A percentile compares a stretch with the other conserved stretches of the same genome.
Evolutionary conservation across 2,888 invertebrate species (phyloP).

Genomic region (Tanypteryx hageni): DNA sequence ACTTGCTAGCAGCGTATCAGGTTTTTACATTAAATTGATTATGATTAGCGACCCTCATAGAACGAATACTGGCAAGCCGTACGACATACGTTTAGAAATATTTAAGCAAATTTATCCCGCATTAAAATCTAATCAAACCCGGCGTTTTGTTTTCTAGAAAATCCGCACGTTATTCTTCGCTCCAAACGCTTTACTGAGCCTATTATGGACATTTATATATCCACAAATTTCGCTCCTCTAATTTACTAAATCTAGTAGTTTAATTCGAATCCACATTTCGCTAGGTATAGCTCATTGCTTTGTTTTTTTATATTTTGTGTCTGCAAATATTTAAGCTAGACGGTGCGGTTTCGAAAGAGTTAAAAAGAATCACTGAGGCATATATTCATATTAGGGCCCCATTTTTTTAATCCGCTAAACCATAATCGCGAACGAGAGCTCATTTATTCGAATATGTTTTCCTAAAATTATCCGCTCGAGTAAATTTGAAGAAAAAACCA

Average conservation of each 20-base stretch:
- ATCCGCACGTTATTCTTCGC: neutral
- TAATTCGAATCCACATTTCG: neutral
- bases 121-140: neutral
- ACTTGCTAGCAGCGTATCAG: too few relatives aligned
- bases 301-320: neutral
- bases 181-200: neutral
- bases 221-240: neutral
- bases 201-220: neutral
- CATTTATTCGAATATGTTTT: neutral
- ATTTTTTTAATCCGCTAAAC: neutral
- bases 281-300: neutral
- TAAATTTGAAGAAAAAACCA: neutral
- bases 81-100: too few relatives aligned
- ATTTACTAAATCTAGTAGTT: neutral
- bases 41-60: too few relatives aligned
- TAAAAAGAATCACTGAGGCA: neutral
- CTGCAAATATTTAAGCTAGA: neutral
- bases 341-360: neutral
- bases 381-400: neutral
- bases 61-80: too few relatives aligned
- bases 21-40: too few relatives aligned
- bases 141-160: neutral
- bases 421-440: neutral
- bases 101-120: too few relatives aligned
- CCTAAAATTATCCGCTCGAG: neutral